phyloP scores from a whole-genome alignment of 2,888 invertebrate species.

The Drosophila monieri region DNA sequence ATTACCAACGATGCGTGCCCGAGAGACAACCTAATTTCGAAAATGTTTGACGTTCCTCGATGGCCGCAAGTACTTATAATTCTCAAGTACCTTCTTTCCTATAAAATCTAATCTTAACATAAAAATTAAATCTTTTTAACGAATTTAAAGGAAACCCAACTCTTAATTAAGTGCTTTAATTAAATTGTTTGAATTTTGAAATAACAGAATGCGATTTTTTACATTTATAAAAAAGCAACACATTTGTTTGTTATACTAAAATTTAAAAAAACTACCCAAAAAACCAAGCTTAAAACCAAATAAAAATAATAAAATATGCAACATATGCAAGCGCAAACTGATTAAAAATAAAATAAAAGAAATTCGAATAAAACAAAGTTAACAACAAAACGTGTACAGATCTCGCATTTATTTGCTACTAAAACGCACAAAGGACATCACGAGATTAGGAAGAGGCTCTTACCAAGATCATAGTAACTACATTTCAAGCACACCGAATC shows the following conservation, averaged over 20 bases:
- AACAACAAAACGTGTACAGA: slow-evolving; percentile 19
- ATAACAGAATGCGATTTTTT: slow-evolving; percentile 63
- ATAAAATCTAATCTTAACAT: slow-evolving; percentile 46
- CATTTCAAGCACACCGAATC: slow-evolving; percentile 76
- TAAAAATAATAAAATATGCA: slow-evolving; percentile 29
- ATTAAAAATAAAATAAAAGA: slow-evolving; percentile 51
- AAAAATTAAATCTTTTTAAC: slow-evolving; percentile 70
- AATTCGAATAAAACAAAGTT: slow-evolving; percentile 47
- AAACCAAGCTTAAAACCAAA: slow-evolving; percentile 54
- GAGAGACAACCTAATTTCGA: slow-evolving; percentile 45
- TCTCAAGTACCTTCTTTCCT: slow-evolving; percentile 72
- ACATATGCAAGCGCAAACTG: slow-evolving; percentile 47
- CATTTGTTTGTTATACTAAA: slow-evolving; percentile 66
- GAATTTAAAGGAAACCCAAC: slow-evolving; percentile 60
- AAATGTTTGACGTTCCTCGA: slow-evolving; percentile 40
- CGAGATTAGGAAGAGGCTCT: not conserved
- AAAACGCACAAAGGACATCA: slow-evolving; percentile 65
- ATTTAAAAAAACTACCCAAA: slow-evolving; percentile 43
- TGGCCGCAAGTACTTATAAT: slow-evolving; percentile 48
- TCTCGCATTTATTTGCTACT: slow-evolving; percentile 65
- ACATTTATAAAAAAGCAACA: slow-evolving; percentile 68
- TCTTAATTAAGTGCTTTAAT: slow-evolving; percentile 70
- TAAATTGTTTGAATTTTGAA: slow-evolving; percentile 69
- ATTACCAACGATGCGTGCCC: slow-evolving; percentile 34
- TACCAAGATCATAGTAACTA: slow-evolving; percentile 4